Conservation (phyloP, 37 sponge, comb jelly and placozoan genomes). For the Tethya wilhelma region DNA sequence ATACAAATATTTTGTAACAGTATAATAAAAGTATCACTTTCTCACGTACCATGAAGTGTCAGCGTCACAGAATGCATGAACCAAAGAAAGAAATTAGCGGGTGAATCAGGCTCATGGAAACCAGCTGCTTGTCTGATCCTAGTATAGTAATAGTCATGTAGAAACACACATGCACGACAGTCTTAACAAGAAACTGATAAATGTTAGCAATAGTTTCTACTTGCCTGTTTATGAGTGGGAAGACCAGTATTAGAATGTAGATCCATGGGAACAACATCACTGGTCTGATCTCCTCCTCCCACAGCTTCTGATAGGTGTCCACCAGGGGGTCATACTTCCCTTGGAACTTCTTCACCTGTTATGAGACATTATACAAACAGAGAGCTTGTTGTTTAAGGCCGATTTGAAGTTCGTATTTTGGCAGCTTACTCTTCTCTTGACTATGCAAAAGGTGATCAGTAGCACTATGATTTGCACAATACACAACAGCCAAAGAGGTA, state of each 20-base stretch:
- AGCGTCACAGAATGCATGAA: slow-evolving; percentile 35
- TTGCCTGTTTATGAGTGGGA: slow-evolving; percentile 34
- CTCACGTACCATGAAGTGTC: slow-evolving; percentile 21
- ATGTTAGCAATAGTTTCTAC: not conserved
- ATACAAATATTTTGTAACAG: not conserved
- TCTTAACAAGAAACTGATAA: not conserved
- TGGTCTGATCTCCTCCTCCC: slow-evolving; percentile 24
- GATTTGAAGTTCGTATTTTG: not conserved
- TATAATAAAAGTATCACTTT: not conserved
- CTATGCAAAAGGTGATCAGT: not conserved
- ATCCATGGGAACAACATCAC: slow-evolving; percentile 33
- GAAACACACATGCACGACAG: not conserved
- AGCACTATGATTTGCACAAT: not conserved
- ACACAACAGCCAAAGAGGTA: slow-evolving; percentile 4
- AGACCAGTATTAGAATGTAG: slow-evolving; percentile 23
- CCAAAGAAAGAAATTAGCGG: slow-evolving; percentile 35
- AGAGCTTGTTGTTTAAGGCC: too few relatives aligned
- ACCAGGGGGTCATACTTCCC: slow-evolving; percentile 18
- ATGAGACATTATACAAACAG: not conserved
- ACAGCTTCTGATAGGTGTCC: slow-evolving; percentile 6
- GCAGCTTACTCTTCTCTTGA: not conserved
- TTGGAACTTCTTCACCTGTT: not conserved
- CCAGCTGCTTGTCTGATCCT: slow-evolving; percentile 22
- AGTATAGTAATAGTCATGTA: too few relatives aligned
- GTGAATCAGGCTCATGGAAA: not conserved